Evolutionary conservation across 1,140 invertebrate species (phyloP), one percentile per base, ranked within the genome.

Genomic region (Odontomachus brunneus): DNA sequence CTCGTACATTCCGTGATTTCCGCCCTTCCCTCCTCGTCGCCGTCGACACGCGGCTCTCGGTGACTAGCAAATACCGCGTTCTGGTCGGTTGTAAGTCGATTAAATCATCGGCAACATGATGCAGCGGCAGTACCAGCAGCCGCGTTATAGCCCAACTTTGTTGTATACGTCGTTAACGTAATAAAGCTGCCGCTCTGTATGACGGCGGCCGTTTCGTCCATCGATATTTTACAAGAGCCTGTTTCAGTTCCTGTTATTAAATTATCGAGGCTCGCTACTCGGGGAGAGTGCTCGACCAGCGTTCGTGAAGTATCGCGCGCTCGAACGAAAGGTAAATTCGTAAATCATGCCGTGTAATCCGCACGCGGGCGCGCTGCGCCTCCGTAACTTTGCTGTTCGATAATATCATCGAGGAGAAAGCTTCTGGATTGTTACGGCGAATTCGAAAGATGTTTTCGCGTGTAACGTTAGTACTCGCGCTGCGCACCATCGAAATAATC

Each of bases 41-140:
- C 48, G 22, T 53, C 15, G 53, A 69, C 17, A 26, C 11, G 22
- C 22, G 24, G n/a, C 17, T 3, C 4, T n/a, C 15, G 48, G 48
- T 22, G 55, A 29, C 5, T 75, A 24, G 44, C 59, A 12, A 44
- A 59, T 71, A 59, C 22, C 7, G 38, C 38, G 51, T 78, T 76
- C 48, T 76, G 48, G 29, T 12, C 51, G 5, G 5, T 7, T 12
- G 44, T 69, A 48, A 69, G 38, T 80, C 75, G 65, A 80, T 80
- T 80, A 80, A 71, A 57, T 48, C 33, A 69, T 80, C 17, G 51
- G 57, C 3, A 44, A 80, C 65, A 44, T 69, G 65, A 80, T 69
- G 33, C 33, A 53, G 38, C 38, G 38, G 38, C 38, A 44, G 9
- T 7, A 7, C 0, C 38, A 11, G 12, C 51, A 38, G 75, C 29